phyloP scores from a whole-genome alignment of 2,797 vertebrate species.

The Odontamblyopus lacepedii region DNA sequence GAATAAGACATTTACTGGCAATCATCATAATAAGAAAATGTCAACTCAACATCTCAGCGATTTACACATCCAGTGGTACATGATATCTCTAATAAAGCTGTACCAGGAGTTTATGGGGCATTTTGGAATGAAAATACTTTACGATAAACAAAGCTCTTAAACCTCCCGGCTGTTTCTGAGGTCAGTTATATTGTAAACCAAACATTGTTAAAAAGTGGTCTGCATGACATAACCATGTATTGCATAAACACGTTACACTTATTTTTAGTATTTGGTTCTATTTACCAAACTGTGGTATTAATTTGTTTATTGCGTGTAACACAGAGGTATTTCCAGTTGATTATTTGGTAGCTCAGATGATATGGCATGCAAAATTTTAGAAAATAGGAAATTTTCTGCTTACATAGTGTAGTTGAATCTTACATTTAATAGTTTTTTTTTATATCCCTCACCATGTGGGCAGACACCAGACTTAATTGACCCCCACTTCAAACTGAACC shows the following conservation, averaged over 20 bases:
- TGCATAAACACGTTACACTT: background rate
- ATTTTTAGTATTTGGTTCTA: background rate
- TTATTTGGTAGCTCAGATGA: background rate
- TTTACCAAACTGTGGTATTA: background rate
- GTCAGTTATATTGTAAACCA: background rate
- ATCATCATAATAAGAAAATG: background rate
- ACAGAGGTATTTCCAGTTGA: background rate
- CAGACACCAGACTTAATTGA: too few relatives aligned
- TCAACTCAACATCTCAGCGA: conserved; percentile 3
- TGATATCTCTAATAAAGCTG: conserved; percentile 29
- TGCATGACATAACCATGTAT: background rate
- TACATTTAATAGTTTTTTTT: too few relatives aligned
- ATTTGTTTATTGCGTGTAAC: background rate
- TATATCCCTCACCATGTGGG: too few relatives aligned
- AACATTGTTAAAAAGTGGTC: conserved; percentile 10
- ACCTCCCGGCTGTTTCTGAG: background rate
- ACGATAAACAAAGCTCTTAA: conserved; percentile 28
- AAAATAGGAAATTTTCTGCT: too few relatives aligned
- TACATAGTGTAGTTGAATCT: too few relatives aligned
- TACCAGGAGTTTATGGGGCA: conserved; percentile 29
- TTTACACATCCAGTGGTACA: conserved; percentile 30
- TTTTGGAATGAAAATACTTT: conserved; percentile 35
- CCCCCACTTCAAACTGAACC: too few relatives aligned
- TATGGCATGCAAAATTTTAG: too few relatives aligned
- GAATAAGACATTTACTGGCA: background rate